These are phyloP conservation scores for Patella caerulea DNA, from an alignment of 2,888 invertebrate genomes.

Conservation along the genomic window DNA sequence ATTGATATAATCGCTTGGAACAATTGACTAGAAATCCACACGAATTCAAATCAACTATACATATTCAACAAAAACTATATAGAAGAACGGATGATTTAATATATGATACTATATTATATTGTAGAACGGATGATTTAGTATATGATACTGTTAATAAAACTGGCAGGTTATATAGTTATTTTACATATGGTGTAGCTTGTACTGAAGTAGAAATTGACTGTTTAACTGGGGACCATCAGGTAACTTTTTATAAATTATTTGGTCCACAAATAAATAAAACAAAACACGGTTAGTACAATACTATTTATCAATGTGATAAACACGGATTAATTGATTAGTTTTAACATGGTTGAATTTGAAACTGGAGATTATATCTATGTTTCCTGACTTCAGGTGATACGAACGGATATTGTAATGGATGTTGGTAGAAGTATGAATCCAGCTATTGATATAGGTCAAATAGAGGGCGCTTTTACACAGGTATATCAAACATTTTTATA, in stretches of 20 bases:
- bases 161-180: constrained; percentile 86
- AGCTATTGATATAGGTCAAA: constrained; percentile 62
- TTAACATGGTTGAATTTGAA: no score
- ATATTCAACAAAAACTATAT: background rate
- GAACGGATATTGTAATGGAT: constrained; percentile 63
- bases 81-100: constrained; percentile 46
- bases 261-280: no score
- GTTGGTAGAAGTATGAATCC: constrained; percentile 62
- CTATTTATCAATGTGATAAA: no score
- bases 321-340: no score
- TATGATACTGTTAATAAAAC: constrained; percentile 72
- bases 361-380: no score
- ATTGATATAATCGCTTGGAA: no score
- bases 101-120: constrained; percentile 35
- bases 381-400: constrained; percentile 41
- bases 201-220: constrained; percentile 94
- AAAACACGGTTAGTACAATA: no score
- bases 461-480: constrained; percentile 62
- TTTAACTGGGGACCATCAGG: constrained; percentile 92
- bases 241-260: constrained; percentile 46
- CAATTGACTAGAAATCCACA: no score
- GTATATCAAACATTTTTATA: no score
- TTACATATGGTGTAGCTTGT: constrained; percentile 87
- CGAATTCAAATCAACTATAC: no score
- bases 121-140: constrained; percentile 46